A percentile compares a stretch with the other conserved stretches of the same genome.
Conservation (phyloP, 2,113 vertebrate species). For the Nothoprocta perdicaria region DNA sequence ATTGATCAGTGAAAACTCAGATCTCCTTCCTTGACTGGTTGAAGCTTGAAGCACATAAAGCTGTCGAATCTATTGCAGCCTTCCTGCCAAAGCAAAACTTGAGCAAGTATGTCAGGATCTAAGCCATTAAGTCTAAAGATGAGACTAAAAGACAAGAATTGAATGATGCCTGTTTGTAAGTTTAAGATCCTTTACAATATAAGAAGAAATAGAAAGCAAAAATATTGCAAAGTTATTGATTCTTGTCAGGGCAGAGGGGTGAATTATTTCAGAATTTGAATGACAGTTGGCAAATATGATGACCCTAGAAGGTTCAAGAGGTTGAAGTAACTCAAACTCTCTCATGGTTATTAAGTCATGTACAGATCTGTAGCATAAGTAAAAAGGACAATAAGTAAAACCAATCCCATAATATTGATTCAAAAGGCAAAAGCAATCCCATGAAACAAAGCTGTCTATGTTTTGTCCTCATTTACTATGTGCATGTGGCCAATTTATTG, state of each 20-base stretch:
- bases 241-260: not conserved
- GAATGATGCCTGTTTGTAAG: not conserved
- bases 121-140: not conserved
- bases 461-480: slow-evolving; percentile 21
- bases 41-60: not conserved
- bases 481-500: slow-evolving; percentile 16
- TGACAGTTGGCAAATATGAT: slow-evolving; percentile 10
- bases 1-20: not conserved
- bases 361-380: not conserved
- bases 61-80: not conserved
- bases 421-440: not conserved
- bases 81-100: not conserved
- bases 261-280: slow-evolving; percentile 16
- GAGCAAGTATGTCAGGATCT: not conserved
- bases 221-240: not conserved
- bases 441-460: not conserved
- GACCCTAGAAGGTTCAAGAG: not conserved
- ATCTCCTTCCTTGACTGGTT: not conserved
- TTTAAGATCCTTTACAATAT: not conserved
- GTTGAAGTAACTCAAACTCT: not conserved
- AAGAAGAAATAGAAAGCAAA: not conserved
- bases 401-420: not conserved
- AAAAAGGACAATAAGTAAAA: slow-evolving; percentile 12
- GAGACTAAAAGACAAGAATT: not conserved
- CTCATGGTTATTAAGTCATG: not conserved